Evolutionary conservation across 2,888 invertebrate species (phyloP).

Genomic region (Netelia fuscicornis): DNA sequence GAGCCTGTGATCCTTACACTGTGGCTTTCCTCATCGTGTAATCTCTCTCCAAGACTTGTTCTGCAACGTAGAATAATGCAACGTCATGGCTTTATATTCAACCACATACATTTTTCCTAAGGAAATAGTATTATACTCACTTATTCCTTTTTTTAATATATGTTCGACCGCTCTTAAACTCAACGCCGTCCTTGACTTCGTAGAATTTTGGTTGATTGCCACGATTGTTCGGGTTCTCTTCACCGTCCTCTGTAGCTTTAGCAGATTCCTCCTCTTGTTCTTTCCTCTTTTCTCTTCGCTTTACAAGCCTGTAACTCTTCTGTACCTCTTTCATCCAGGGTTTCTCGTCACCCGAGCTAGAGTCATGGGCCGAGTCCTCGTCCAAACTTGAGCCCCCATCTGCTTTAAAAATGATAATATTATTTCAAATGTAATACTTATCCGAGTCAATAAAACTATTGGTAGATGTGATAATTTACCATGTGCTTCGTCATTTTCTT

Average conservation of each 20-base stretch:
- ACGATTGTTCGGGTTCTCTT: conserved; percentile 71
- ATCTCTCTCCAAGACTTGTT: conserved; percentile 90
- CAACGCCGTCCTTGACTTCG: conserved; percentile 87
- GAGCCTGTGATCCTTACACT: conserved; percentile 87
- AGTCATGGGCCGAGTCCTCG: conserved; percentile 61
- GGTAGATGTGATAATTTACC: conserved; percentile 82
- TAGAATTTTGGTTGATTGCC: conserved; percentile 86
- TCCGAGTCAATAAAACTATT: not conserved
- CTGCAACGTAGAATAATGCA: conserved; percentile 84
- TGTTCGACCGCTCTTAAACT: conserved; percentile 85
- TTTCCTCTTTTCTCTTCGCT: conserved; percentile 85
- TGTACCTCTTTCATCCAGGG: conserved; percentile 93
- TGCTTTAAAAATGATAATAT: conserved; percentile 60
- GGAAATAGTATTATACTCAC: conserved; percentile 79
- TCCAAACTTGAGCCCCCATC: conserved; percentile 77
- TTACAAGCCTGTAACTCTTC: conserved; percentile 89
- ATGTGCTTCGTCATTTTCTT: conserved; percentile 86
- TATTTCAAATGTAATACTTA: not conserved
- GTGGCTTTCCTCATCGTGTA: conserved; percentile 87
- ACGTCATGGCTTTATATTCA: not conserved
- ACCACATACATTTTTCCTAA: not conserved
- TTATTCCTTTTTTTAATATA: conserved; percentile 85
- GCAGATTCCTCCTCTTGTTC: conserved; percentile 76
- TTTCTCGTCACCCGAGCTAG: conserved; percentile 93
- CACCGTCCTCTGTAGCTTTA: conserved; percentile 69